Conservation (phyloP, 2,888 invertebrate genomes). For the Tetanocera ferruginea region DNA sequence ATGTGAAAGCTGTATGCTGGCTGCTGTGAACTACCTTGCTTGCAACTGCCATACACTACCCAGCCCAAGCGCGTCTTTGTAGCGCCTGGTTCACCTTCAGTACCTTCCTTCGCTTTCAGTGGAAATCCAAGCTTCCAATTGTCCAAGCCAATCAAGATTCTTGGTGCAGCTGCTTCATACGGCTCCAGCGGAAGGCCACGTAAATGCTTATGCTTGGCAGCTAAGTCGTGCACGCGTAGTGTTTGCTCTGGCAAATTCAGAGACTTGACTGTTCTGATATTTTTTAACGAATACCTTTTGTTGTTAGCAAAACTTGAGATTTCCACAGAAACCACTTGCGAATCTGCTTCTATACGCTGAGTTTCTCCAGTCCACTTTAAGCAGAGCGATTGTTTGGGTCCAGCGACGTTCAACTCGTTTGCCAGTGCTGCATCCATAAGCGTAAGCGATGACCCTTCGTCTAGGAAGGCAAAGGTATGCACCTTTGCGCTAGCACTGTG, state of each 20-base stretch:
- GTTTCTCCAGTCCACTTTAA: conserved; percentile 33
- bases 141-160: conserved; percentile 42
- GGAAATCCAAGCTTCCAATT: conserved; percentile 33
- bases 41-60: conserved; percentile 33
- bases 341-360: not conserved
- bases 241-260: not conserved
- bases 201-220: not conserved
- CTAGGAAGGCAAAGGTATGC: conserved; percentile 45
- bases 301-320: not conserved
- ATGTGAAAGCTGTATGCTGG: conserved; percentile 17
- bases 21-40: not conserved
- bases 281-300: no score
- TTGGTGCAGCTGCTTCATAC: conserved; percentile 37
- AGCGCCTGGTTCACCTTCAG: conserved; percentile 20
- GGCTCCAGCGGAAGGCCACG: conserved; percentile 18
- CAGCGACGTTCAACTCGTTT: conserved; percentile 28
- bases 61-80: conserved; percentile 36
- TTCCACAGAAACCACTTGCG: not conserved
- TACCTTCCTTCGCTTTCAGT: not conserved
- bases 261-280: not conserved
- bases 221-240: not conserved
- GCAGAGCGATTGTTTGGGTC: conserved; percentile 37
- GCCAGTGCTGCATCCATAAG: conserved; percentile 26
- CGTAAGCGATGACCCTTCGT: conserved; percentile 41
- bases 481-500: conserved; percentile 37